Percentiles rank a stretch among this genome's conserved stretches.
These are phyloP conservation scores for Chunga burmeisteri DNA, from an alignment of 2,113 vertebrate genomes.

Conservation along the genomic window DNA sequence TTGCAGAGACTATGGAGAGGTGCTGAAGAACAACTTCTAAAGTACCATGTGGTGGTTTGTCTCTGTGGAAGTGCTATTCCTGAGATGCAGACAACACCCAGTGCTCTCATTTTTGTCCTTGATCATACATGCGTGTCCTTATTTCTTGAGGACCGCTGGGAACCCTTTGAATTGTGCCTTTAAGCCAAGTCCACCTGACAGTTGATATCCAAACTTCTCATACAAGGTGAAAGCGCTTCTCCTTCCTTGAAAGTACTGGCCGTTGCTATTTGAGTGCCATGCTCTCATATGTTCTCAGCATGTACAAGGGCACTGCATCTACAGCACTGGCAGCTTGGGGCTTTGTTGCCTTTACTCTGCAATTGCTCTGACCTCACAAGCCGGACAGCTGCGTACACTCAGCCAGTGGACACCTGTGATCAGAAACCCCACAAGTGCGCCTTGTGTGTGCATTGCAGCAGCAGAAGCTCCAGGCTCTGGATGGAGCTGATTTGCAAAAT, in stretches of 20 bases:
- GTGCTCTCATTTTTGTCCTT: not conserved
- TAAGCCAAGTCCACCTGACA: not conserved
- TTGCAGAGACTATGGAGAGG: not conserved
- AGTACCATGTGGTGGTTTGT: not conserved
- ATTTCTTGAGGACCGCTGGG: not conserved
- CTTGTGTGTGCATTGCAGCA: not conserved
- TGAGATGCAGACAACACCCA: not conserved
- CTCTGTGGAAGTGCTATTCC: not conserved
- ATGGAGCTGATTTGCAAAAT: not conserved
- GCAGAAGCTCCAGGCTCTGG: not conserved
- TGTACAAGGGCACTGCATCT: not conserved
- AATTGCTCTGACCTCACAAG: not conserved
- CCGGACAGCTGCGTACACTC: not conserved
- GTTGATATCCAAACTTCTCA: not conserved
- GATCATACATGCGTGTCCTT: not conserved
- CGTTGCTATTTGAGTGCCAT: not conserved
- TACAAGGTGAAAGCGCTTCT: not conserved
- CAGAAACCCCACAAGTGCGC: not conserved
- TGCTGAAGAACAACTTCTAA: not conserved
- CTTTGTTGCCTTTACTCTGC: not conserved
- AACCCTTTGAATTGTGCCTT: not conserved
- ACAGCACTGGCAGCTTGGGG: not conserved
- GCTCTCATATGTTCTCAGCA: not conserved
- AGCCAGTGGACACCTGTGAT: not conserved
- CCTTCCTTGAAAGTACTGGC: not conserved